Conservation (phyloP, 2,888 invertebrate species). For the Petrolisthes manimaculis region DNA sequence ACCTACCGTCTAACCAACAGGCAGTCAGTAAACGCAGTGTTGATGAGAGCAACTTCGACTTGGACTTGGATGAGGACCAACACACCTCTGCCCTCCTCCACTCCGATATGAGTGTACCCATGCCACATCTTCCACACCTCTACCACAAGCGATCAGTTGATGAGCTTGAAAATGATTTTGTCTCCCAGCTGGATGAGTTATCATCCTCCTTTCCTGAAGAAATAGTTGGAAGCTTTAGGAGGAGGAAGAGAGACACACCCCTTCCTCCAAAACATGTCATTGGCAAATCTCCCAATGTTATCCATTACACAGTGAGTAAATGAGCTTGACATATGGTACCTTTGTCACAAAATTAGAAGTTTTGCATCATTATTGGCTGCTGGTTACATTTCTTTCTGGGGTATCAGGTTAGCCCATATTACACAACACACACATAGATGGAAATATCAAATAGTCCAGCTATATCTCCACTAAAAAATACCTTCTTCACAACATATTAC, state of each 20-base stretch:
- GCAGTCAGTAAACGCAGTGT: conserved; percentile 40
- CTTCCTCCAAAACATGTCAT: conserved; percentile 68
- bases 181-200: neutral
- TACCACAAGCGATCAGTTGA: conserved; percentile 45
- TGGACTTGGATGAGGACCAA: neutral
- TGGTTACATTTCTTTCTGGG: too few species aligned
- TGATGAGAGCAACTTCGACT: neutral
- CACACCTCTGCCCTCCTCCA: neutral
- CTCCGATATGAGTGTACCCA: neutral
- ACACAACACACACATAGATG: too few species aligned
- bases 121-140: conserved; percentile 25
- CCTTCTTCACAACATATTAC: too few species aligned
- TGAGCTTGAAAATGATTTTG: neutral
- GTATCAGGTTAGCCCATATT: too few species aligned
- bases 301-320: conserved; percentile 72
- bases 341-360: too few species aligned
- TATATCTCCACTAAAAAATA: too few species aligned
- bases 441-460: too few species aligned
- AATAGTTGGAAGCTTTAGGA: conserved; percentile 3
- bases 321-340: neutral
- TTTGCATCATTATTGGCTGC: too few species aligned
- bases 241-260: conserved; percentile 66
- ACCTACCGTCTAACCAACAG: conserved; percentile 11
- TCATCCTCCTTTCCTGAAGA: neutral
- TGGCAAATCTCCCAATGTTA: conserved; percentile 79